These are phyloP conservation scores for Drosophila subpulchrella DNA, from an alignment of 1,140 invertebrate genomes.

Conservation along the genomic window DNA sequence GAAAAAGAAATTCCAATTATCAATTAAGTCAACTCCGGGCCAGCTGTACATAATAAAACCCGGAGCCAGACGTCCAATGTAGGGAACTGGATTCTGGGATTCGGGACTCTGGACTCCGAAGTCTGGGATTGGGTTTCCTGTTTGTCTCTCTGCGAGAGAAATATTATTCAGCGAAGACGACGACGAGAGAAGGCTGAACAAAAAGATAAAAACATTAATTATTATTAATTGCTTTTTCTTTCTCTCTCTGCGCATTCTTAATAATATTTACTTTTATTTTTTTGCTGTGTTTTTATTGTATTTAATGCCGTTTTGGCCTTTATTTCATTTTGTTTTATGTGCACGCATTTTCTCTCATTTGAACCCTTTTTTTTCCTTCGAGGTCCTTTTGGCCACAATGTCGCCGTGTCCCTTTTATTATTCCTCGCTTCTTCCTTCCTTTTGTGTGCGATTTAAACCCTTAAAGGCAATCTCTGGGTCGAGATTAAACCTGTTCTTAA, in stretches of 20 bases:
- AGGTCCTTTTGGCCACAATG: constrained; percentile 46
- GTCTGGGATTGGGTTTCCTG: constrained; percentile 42
- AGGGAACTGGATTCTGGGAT: constrained; percentile 27
- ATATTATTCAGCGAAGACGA: constrained; percentile 27
- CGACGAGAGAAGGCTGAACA: constrained; percentile 40
- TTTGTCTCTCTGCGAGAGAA: constrained; percentile 28
- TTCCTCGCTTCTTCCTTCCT: background rate
- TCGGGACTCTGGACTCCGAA: constrained; percentile 14
- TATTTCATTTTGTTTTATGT: constrained; percentile 59
- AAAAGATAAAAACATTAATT: constrained; percentile 83
- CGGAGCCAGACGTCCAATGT: background rate
- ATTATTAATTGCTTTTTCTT: constrained; percentile 77
- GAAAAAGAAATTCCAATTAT: constrained; percentile 75
- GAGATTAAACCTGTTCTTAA: constrained; percentile 47
- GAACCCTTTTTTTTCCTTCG: constrained; percentile 20
- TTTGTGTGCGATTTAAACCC: constrained; percentile 36
- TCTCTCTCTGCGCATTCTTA: constrained; percentile 37
- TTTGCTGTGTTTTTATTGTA: constrained; percentile 31
- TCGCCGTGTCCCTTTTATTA: constrained; percentile 10
- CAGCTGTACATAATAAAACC: constrained; percentile 70
- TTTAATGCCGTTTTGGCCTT: constrained; percentile 66
- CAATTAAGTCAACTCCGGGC: constrained; percentile 72
- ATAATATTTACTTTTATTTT: constrained; percentile 59
- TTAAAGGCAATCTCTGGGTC: constrained; percentile 34
- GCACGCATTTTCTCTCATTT: constrained; percentile 40